Percentiles rank a stretch among this genome's conserved stretches.
These are phyloP conservation scores for Tichodroma muraria DNA, from an alignment of 2,113 vertebrate genomes.

Conservation along the genomic window DNA sequence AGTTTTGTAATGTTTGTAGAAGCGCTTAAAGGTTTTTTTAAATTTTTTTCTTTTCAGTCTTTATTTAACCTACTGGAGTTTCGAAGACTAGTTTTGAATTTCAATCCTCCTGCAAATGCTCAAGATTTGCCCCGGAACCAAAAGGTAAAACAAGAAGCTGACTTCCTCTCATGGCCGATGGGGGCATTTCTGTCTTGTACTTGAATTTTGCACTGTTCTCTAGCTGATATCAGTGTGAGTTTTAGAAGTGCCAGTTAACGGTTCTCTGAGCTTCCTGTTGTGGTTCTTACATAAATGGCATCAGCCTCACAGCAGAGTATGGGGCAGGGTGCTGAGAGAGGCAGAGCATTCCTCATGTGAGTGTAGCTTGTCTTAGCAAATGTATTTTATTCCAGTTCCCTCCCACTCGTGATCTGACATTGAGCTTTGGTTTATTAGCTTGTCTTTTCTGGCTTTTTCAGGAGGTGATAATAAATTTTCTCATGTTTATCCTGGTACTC, in stretches of 20 bases:
- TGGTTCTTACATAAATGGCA: not conserved
- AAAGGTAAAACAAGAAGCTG: conserved; percentile 79
- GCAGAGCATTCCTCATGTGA: not conserved
- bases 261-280: not conserved
- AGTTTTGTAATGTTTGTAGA: not conserved
- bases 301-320: not conserved
- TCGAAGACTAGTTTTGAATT: conserved; percentile 94
- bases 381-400: not conserved
- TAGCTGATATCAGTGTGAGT: not conserved
- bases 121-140: conserved; percentile 93
- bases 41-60: conserved; percentile 67
- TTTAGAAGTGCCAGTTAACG: not conserved
- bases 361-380: not conserved
- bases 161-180: not conserved
- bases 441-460: not conserved
- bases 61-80: conserved; percentile 90
- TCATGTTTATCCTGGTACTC: not conserved
- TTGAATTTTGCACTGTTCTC: not conserved
- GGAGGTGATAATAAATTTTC: not conserved
- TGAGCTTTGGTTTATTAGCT: not conserved
- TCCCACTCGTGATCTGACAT: not conserved
- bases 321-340: not conserved
- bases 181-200: not conserved
- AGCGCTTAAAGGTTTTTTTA: not conserved
- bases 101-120: conserved; percentile 84